Evolutionary conservation across 2,113 vertebrate genomes (phyloP).

Genomic region (Daphoenositta chrysoptera): DNA sequence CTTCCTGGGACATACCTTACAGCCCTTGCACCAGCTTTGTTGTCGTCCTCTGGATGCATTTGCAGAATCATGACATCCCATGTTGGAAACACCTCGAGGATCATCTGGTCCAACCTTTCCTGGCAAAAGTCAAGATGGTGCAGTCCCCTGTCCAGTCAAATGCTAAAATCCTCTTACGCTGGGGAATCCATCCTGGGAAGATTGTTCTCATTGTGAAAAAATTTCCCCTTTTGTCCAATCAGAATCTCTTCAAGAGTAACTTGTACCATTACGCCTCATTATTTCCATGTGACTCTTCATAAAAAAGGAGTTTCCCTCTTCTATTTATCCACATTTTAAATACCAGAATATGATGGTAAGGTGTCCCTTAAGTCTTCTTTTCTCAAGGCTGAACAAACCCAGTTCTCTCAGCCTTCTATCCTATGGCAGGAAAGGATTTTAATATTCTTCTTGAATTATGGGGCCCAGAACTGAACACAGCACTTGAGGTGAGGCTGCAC

Average conservation of each 20-base stretch:
- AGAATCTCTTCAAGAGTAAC: background rate
- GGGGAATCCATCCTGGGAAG: background rate
- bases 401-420: background rate
- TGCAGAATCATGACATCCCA: background rate
- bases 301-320: background rate
- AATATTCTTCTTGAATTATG: background rate
- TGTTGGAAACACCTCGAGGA: background rate
- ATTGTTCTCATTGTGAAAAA: background rate
- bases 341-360: background rate
- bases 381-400: background rate
- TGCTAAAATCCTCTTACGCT: background rate
- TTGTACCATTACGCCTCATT: accelerated
- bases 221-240: background rate
- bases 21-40: background rate
- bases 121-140: background rate
- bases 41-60: background rate
- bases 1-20: background rate
- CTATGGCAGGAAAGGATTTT: background rate
- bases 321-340: background rate
- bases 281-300: background rate
- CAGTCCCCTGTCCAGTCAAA: background rate
- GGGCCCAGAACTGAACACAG: background rate
- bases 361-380: background rate
- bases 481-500: background rate
- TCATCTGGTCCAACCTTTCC: background rate